phyloP scores from a whole-genome alignment of 1,140 invertebrate genomes.

The Drosophila mojavensis region DNA sequence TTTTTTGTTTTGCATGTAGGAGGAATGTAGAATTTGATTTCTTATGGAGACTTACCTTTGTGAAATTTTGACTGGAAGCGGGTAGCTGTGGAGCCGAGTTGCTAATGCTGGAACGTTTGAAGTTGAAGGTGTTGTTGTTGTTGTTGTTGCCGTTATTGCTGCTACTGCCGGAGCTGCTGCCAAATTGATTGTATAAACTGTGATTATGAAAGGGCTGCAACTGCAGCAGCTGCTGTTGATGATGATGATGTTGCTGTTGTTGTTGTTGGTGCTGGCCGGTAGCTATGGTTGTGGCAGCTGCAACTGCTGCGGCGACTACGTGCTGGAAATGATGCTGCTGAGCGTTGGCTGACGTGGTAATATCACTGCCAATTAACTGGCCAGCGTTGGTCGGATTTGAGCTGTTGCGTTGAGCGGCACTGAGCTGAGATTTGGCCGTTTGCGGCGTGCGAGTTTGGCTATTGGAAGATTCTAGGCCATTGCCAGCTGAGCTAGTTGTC shows the following conservation, averaged over 20 bases:
- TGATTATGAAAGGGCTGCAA: constrained; percentile 25
- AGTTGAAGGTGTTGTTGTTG: constrained; percentile 22
- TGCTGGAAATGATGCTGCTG: constrained; percentile 73
- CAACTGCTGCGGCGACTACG: constrained; percentile 71
- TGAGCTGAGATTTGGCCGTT: constrained; percentile 18
- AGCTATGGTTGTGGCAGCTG: constrained; percentile 68
- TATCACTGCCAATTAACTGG: constrained; percentile 29
- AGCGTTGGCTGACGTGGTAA: constrained; percentile 26
- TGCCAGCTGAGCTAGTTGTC: constrained; percentile 79
- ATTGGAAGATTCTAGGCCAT: constrained; percentile 79
- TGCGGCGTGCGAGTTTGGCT: constrained; percentile 15
- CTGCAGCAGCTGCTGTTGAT: constrained; percentile 47
- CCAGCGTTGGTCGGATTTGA: constrained; percentile 33
- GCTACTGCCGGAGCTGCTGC: constrained; percentile 40
- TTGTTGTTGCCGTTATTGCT: constrained; percentile 57
- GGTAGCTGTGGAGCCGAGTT: constrained; percentile 57
- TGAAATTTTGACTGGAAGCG: constrained; percentile 45
- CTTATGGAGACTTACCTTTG: constrained; percentile 61
- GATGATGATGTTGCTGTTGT: constrained; percentile 56
- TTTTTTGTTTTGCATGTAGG: too few relatives aligned
- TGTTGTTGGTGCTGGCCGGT: constrained; percentile 68
- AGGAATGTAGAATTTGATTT: constrained; percentile 41
- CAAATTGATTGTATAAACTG: constrained; percentile 20
- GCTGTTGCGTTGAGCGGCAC: constrained; percentile 5
- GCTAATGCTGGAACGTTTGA: constrained; percentile 64